Evolutionary conservation across 2,888 invertebrate species (phyloP), one percentile per base, ranked within the genome.

Genomic region (Anodontia alba): DNA sequence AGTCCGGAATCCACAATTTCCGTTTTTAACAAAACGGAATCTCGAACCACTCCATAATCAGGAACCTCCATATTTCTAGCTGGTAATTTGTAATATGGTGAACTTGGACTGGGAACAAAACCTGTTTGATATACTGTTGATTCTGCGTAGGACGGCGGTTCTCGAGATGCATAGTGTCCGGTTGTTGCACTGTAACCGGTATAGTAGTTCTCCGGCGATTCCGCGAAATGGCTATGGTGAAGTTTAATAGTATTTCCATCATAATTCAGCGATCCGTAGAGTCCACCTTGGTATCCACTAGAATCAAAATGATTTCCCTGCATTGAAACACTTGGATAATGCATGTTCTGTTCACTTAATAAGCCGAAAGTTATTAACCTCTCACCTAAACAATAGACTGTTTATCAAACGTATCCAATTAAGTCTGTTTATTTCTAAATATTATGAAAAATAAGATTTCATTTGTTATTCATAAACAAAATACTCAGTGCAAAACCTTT

Each of bases 131-230:
- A 89, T 23, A 90, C 84, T 1, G 90, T 83, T 10, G 90, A 89
- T 72, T 90, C 90, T 0, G 89, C 85, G 51, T 90, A 90, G 10
- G 90, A 85, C 42, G 90, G 90, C 8, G 90, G 90, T 33, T 90
- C 90, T 23, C 90, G 75, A 12, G 89, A 73, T 23, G 83, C 70
- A 66, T 88, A 90, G 71, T 76, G 82, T 71, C 87, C 86, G 1
- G 87, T 70, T 8, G 83, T 73, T 42, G 82, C 84, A 54, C 84
- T 76, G 73, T 89, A 89, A 23, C 87, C 80, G 68, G 84, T 79
- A 73, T 90, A 90, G 69, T 88, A 90, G 10, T 83, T 77, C n/a
- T 89, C 86, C n/a, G 84, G 43, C 3, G 81, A 76, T 67, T 90
- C 90, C 17, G 87, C 81, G 57, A 85, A 90, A 71, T 87, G 88